Evolutionary conservation across 2,113 vertebrate genomes (phyloP), one percentile per base, ranked within the genome.

Genomic region (Barnardius zonarius): DNA sequence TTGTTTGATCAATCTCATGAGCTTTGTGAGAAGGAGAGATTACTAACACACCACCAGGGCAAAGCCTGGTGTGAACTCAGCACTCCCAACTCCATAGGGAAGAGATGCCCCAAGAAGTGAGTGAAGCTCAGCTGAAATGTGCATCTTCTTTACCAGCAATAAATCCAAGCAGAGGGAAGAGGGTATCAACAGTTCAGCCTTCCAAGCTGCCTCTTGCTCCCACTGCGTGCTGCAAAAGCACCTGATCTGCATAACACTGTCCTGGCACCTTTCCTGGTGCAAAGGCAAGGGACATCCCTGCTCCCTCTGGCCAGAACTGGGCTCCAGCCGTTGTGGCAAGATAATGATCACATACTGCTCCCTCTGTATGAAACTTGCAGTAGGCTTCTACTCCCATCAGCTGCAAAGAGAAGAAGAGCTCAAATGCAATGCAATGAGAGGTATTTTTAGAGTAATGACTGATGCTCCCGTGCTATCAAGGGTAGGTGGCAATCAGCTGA

Each of bases 401-500:
- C 63, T 88, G 91, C 64, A 49, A 88, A 27, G 49, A 73, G 75
- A 76, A 70, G 80, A 64, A 25, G 52, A 86, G 66, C 88, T 33
- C 51, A 54, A 81, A 70, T 13, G 30, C 72, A 83, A 51, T 31
- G 46, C 4, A 2, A 8, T 14, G 23, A 67, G 64, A 90, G 19
- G 57, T 37, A 75, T 77, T 92, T 96, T 93, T 44, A 84, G 64
- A 70, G 5, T 20, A 61, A 85, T 33, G 69, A 69, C 18, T 92
- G 90, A 82, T 86, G 72, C 37, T 94, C 23, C 76, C 75, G 22
- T 59, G 76, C 61, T 78, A 14, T n/a, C 85, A 68, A 51, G 55
- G 79, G 48, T 41, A 81, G 85, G 88, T 92, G 90, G 44, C 76
- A 84, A 90, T 81, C 90, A 86, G 80, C 61, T 84, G 83, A 94